A percentile compares a stretch with the other conserved stretches of the same genome.
Conservation (phyloP, 2,113 vertebrate species). For the Pogonocichla stellata region DNA sequence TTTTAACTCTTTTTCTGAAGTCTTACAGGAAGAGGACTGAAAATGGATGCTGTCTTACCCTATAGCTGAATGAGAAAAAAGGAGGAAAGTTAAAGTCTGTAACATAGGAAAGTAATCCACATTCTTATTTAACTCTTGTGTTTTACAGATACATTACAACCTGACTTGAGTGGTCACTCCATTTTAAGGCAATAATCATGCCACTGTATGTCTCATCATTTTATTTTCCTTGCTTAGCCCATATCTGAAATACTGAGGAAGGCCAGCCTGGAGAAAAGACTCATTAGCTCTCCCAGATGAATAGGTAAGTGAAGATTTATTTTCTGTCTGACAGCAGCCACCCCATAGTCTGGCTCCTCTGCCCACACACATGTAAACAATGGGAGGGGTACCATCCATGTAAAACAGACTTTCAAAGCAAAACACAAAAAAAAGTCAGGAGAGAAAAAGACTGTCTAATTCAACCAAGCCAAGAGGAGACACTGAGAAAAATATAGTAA, state of each 20-base stretch:
- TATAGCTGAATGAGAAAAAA: neutral
- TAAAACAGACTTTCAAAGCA: conserved; percentile 47
- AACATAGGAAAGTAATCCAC: neutral
- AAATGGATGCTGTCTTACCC: neutral
- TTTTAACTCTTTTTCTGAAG: neutral
- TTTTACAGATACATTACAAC: neutral
- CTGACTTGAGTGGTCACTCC: neutral
- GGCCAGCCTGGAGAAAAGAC: neutral
- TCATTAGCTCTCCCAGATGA: neutral
- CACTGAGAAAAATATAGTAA: neutral
- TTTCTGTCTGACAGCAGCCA: conserved; percentile 26
- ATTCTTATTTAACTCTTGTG: neutral
- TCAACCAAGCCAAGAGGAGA: neutral
- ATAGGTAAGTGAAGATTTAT: neutral
- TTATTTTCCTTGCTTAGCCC: neutral
- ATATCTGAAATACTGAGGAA: neutral
- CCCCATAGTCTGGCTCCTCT: conserved; percentile 43
- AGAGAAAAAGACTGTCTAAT: neutral
- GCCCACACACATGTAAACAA: conserved; percentile 61
- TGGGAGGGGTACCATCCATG: conserved; percentile 43
- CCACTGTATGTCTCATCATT: neutral
- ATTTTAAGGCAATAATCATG: neutral
- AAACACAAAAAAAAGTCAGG: neutral
- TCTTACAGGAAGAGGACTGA: neutral
- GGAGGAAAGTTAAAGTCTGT: neutral